These are phyloP conservation scores for Graptemys geographica DNA, from an alignment of 2,797 vertebrate genomes.

Conservation along the genomic window DNA sequence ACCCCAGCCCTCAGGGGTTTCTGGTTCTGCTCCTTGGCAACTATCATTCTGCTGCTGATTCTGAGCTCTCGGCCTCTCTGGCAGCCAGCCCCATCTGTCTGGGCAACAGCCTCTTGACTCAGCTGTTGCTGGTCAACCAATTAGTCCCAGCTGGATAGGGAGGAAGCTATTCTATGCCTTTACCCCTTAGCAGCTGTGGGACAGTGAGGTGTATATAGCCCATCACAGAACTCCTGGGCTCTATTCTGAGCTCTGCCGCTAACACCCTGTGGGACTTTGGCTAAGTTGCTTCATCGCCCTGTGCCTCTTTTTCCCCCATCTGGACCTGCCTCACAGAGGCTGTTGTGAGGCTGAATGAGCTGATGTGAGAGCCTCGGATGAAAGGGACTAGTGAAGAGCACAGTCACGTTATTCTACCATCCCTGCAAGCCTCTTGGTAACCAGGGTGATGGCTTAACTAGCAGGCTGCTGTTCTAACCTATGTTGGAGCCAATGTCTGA, in stretches of 20 bases:
- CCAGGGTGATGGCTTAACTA: not conserved
- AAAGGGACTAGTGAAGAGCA: not conserved
- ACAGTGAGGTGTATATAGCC: not conserved
- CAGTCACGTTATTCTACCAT: not conserved
- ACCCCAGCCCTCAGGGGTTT: not conserved
- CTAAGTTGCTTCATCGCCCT: not conserved
- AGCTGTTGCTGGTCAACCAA: not conserved
- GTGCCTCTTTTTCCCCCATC: not conserved
- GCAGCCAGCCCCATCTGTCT: not conserved
- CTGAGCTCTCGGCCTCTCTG: not conserved
- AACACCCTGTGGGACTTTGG: not conserved
- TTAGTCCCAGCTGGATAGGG: not conserved
- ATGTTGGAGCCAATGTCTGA: not conserved
- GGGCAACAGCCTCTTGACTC: not conserved
- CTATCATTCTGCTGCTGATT: not conserved
- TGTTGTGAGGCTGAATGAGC: not conserved
- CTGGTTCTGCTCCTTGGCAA: not conserved
- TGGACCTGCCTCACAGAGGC: not conserved
- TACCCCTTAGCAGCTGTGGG: not conserved
- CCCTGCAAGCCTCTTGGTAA: conserved; percentile 13
- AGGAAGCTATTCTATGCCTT: not conserved
- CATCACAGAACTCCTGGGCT: not conserved
- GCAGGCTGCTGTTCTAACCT: not conserved
- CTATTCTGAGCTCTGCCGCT: not conserved
- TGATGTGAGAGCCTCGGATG: not conserved